Percentiles rank a stretch among this genome's conserved stretches.
Conservation (phyloP, 2,113 vertebrate species). For the Mormoops blainvillei region DNA sequence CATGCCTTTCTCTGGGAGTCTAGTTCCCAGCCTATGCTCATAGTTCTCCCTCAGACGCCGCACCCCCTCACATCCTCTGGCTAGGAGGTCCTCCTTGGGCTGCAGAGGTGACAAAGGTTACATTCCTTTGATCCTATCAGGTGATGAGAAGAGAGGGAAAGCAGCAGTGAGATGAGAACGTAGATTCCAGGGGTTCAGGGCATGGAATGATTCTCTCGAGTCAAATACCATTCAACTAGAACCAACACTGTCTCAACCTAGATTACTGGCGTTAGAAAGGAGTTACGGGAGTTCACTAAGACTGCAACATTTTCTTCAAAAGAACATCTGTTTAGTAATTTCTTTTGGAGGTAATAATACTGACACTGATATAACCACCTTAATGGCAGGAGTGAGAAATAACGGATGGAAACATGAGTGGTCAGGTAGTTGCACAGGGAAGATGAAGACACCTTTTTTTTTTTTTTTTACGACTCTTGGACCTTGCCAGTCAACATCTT, state of each 20-base stretch:
- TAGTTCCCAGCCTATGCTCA: neutral
- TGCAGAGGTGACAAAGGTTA: neutral
- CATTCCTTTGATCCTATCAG: neutral
- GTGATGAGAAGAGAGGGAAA: neutral
- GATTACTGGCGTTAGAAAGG: neutral
- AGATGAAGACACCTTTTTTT: neutral
- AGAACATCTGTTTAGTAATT: neutral
- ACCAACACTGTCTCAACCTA: neutral
- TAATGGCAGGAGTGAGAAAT: neutral
- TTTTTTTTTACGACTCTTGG: neutral
- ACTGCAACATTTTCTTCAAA: neutral
- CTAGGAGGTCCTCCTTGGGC: neutral
- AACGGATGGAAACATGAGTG: neutral
- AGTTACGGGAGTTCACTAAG: neutral
- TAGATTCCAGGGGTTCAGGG: neutral
- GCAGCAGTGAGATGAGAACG: neutral
- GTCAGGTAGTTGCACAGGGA: neutral
- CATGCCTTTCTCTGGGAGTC: neutral
- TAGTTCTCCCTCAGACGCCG: neutral
- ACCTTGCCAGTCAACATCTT: neutral
- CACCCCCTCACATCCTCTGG: neutral
- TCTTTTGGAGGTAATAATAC: neutral
- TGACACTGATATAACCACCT: neutral
- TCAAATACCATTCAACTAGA: neutral
- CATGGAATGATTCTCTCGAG: neutral